A percentile compares a stretch with the other conserved stretches of the same genome.
Conservation (phyloP, 2,797 vertebrate species). For the Sebastes steindachneri region DNA sequence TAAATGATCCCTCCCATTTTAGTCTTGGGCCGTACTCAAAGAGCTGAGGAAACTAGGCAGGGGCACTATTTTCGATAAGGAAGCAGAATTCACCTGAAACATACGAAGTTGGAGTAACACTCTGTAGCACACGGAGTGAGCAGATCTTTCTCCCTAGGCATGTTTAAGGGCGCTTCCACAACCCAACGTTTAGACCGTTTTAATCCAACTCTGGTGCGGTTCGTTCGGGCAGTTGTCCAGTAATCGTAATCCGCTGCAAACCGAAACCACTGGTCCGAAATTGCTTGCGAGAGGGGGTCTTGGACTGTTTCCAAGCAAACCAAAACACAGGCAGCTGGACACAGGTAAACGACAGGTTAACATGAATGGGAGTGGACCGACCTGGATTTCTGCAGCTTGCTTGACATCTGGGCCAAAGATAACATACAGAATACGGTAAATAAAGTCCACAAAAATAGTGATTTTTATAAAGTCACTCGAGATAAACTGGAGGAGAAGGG, state of each 20-base stretch:
- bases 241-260: too few species aligned
- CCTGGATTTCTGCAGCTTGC: not conserved
- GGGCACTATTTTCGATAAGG: not conserved
- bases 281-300: too few species aligned
- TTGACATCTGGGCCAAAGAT: not conserved
- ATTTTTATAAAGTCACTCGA: too few species aligned
- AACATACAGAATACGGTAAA: not conserved
- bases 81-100: not conserved
- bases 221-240: too few species aligned
- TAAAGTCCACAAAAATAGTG: not conserved
- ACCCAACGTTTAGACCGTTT: too few species aligned
- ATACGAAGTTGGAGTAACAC: not conserved
- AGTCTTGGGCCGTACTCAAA: slow-evolving; percentile 8
- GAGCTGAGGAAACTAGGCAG: not conserved
- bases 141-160: not conserved
- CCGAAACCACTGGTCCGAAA: too few species aligned
- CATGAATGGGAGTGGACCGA: too few species aligned
- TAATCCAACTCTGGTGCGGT: too few species aligned
- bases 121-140: not conserved
- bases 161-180: not conserved
- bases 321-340: too few species aligned
- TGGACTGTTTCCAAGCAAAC: too few species aligned
- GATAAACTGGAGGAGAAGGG: too few species aligned
- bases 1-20: slow-evolving; percentile 57
- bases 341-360: too few species aligned